phyloP scores from a whole-genome alignment of 2,113 vertebrate species.

The Nanorana parkeri region DNA sequence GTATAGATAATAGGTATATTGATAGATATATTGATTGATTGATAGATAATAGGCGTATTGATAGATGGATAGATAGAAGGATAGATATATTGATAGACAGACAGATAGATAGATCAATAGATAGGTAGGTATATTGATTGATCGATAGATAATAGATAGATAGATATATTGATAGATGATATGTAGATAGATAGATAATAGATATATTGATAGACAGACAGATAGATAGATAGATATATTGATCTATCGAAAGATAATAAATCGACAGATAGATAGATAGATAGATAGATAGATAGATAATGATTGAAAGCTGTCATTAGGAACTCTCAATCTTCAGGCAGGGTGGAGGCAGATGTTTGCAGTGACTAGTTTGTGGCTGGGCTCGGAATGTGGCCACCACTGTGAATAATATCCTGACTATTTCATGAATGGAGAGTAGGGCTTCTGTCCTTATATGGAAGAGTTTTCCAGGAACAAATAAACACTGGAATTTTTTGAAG shows the following conservation, averaged over 20 bases:
- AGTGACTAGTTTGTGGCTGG: conserved; percentile 11
- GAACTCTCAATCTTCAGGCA: too few species aligned
- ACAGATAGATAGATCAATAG: conserved; percentile 3
- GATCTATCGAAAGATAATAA: too few species aligned
- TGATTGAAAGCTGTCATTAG: too few species aligned
- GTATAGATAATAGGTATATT: too few species aligned
- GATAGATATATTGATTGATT: neutral
- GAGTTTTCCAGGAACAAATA: conserved; percentile 34
- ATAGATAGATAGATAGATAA: neutral
- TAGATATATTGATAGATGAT: neutral
- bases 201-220: neutral
- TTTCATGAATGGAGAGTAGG: conserved; percentile 29
- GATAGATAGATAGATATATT: neutral
- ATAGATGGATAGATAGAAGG: neutral
- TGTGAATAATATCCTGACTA: conserved; percentile 38
- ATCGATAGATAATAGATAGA: too few species aligned
- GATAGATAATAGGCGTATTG: too few species aligned
- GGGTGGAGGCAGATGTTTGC: neutral
- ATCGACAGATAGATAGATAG: too few species aligned
- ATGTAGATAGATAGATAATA: neutral
- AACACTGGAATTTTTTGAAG: conserved; percentile 28
- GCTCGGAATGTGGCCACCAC: conserved; percentile 26
- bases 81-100: neutral
- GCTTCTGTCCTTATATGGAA: conserved; percentile 27
- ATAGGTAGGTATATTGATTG: neutral